These are phyloP conservation scores for Abramis brama DNA, from an alignment of 2,113 vertebrate species.

Conservation along the genomic window DNA sequence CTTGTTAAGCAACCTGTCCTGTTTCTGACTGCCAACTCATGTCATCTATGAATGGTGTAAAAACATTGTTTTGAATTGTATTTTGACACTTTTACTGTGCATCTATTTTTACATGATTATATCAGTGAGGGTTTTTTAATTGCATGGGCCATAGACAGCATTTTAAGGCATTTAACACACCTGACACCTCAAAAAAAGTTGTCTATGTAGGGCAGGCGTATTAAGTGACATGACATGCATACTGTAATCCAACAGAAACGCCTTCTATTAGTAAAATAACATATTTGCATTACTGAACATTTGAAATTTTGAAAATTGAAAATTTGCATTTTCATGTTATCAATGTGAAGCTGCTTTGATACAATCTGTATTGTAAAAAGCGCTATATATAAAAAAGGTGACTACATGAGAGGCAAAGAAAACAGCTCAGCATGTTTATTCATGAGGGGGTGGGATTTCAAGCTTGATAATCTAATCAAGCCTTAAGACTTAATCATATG, in stretches of 20 bases:
- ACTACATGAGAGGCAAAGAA: not conserved
- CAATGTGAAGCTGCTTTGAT: too few species aligned
- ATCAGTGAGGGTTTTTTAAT: not conserved
- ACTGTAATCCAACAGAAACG: not conserved
- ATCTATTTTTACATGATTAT: not conserved
- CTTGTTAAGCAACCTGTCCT: not conserved
- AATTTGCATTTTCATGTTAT: too few species aligned
- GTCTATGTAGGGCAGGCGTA: not conserved
- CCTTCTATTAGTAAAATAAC: not conserved
- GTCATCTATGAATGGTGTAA: not conserved
- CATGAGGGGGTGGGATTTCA: conserved; percentile 5
- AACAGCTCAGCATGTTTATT: not conserved
- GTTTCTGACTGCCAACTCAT: too few species aligned
- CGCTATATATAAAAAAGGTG: too few species aligned
- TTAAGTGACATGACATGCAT: not conserved
- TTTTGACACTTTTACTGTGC: not conserved
- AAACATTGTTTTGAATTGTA: not conserved
- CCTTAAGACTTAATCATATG: conserved; percentile 21
- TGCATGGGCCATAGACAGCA: too few species aligned
- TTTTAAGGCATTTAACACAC: not conserved
- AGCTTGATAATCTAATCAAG: conserved; percentile 24
- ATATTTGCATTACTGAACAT: not conserved
- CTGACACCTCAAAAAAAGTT: not conserved
- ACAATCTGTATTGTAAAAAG: too few species aligned
- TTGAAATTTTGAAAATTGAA: too few species aligned